Base-by-base conservation (phyloP, 2,113 vertebrate species). In the Cardinalis cardinalis region DNA sequence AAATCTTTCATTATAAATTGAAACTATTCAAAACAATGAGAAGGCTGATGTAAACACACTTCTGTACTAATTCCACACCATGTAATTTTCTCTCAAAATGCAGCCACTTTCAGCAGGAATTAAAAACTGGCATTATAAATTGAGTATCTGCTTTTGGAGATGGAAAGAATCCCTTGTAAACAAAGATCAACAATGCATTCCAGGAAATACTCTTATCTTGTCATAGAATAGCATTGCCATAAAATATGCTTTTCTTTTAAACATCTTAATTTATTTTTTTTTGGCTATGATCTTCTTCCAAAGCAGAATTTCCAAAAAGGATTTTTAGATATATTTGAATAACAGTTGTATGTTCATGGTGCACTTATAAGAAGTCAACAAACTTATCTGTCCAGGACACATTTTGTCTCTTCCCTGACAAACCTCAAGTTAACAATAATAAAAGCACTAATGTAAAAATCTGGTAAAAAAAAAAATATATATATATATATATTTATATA, bases 1-100 rank as follows among this genome's bases (percentile, higher is more conserved):
- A 84, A 87, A 86, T 73, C 15, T 78, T 90, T 84, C 58, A 89
- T 90, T 87, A 87, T 36, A 84, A 70, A 95, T 77, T 87, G 59
- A 44, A 41, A 29, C 56, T 94, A 52, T 69, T 91, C 64, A 92
- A 94, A 96, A 93, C 75, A 93, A 88, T 68, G 59, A 87, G 34
- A 95, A 92, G 64, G 56, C 49, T 90, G 80, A 43, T 52, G 63
- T 91, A 95, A 94, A 90, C 69, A 95, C 24, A 89, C n/a, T 95
- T 94, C 48, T 83, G 51, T 81, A 93, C 56, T 82, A 88, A 61
- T 91, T 93, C 55, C n/a, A 70, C 44, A 89, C 69, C 41, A 64
- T 76, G 44, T 58, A 95, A 95, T 93, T 93, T 90, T 92, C 46
- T 60, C 58, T 78, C 75, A 82, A 52, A 73, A 70, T 84, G 52